Percentiles rank a stretch among this genome's conserved stretches.
These are phyloP conservation scores for Microdon myrmicae DNA, from an alignment of 2,888 invertebrate genomes.

Conservation along the genomic window DNA sequence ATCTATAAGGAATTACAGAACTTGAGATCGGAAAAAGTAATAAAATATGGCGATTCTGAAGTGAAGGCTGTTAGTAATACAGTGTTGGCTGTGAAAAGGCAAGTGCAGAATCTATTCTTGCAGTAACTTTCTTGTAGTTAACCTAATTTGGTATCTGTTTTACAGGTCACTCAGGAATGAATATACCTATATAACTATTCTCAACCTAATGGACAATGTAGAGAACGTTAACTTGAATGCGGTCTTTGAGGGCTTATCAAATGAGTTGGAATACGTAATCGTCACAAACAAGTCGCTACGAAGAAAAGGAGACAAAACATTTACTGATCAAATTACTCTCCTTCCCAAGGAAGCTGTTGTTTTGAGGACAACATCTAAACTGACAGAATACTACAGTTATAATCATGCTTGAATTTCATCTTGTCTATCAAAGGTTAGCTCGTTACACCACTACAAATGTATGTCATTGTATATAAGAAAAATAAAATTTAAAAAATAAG, in stretches of 20 bases:
- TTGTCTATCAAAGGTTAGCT: too few species aligned
- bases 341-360: slow-evolving; percentile 62
- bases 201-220: slow-evolving; percentile 66
- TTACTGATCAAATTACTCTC: slow-evolving; percentile 54
- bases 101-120: slow-evolving; percentile 1
- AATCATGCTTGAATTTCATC: slow-evolving; percentile 43
- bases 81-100: slow-evolving; percentile 67
- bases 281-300: slow-evolving; percentile 55
- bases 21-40: slow-evolving; percentile 66
- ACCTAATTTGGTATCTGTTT: neutral
- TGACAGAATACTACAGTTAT: slow-evolving; percentile 55
- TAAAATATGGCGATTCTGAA: slow-evolving; percentile 70
- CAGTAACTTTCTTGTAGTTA: neutral
- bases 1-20: slow-evolving; percentile 70
- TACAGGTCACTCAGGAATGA: slow-evolving; percentile 58
- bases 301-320: slow-evolving; percentile 56
- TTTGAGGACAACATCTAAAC: slow-evolving; percentile 54
- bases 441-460: too few species aligned
- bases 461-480: too few species aligned
- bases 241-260: slow-evolving; percentile 54
- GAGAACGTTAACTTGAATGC: slow-evolving; percentile 64
- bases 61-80: slow-evolving; percentile 61
- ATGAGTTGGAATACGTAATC: slow-evolving; percentile 57
- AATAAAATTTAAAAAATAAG: too few species aligned
- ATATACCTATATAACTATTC: slow-evolving; percentile 65